Conservation (phyloP, 2,888 invertebrate species). For the Apodemia zela region DNA sequence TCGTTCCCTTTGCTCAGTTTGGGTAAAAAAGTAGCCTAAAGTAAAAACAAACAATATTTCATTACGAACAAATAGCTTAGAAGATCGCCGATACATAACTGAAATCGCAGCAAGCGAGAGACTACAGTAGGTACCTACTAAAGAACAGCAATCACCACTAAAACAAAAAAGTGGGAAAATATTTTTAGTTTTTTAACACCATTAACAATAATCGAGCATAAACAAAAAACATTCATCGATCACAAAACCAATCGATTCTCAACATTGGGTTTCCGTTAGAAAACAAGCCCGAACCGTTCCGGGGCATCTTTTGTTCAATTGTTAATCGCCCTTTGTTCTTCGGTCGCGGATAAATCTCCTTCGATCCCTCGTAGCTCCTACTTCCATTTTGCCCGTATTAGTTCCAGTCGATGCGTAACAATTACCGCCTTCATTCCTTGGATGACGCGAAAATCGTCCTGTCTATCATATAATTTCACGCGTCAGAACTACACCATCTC, state of each 20-base stretch:
- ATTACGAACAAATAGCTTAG: too few relatives aligned
- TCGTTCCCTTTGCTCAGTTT: too few relatives aligned
- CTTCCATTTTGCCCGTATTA: slow-evolving; percentile 78
- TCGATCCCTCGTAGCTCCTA: slow-evolving; percentile 70
- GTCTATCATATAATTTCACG: slow-evolving; percentile 72
- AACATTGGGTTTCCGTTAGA: slow-evolving; percentile 72
- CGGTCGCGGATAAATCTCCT: slow-evolving; percentile 74
- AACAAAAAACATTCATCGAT: slow-evolving; percentile 53
- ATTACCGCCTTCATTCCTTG: slow-evolving; percentile 74
- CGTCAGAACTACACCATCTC: slow-evolving; percentile 56
- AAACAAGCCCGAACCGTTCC: slow-evolving; percentile 65
- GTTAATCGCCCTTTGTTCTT: slow-evolving; percentile 70
- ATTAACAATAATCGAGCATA: slow-evolving; percentile 42
- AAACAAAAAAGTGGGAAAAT: background rate
- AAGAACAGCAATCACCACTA: background rate
- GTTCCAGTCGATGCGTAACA: slow-evolving; percentile 78
- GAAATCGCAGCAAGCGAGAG: too few relatives aligned
- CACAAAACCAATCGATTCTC: slow-evolving; percentile 69
- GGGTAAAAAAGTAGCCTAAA: too few relatives aligned
- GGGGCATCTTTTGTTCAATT: slow-evolving; percentile 72
- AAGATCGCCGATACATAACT: too few relatives aligned
- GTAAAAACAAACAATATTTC: too few relatives aligned
- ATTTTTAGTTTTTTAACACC: background rate
- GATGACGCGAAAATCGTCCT: slow-evolving; percentile 75
- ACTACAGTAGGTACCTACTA: background rate